Evolutionary conservation across 2,888 invertebrate genomes (phyloP).

Genomic region (Alviniconcha strummeri): DNA sequence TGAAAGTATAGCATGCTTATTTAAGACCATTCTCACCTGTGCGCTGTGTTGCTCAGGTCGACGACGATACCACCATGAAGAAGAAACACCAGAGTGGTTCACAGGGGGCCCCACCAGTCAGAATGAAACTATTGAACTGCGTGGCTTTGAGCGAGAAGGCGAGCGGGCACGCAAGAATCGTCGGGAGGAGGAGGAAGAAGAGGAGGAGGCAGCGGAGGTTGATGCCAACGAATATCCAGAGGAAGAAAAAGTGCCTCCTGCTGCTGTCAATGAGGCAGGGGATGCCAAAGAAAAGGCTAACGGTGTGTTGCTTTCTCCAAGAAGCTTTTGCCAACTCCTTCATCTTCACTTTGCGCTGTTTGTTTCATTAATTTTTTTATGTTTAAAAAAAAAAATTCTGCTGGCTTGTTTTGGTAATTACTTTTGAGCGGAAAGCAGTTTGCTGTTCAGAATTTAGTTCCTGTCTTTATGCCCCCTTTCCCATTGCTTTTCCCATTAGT

Average conservation of each 20-base stretch:
- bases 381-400: too few species aligned
- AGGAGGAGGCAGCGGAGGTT: conserved; percentile 27
- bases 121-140: conserved; percentile 92
- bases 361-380: too few species aligned
- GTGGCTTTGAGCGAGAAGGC: conserved; percentile 85
- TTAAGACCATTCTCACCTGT: too few species aligned
- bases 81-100: conserved; percentile 92
- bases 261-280: conserved; percentile 17
- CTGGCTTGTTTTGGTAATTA: too few species aligned
- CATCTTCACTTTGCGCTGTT: too few species aligned
- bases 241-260: conserved; percentile 7
- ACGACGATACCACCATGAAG: conserved; percentile 36
- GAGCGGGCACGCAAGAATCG: conserved; percentile 31
- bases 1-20: too few species aligned
- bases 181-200: conserved; percentile 33
- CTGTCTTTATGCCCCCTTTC: too few species aligned
- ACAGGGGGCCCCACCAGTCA: conserved; percentile 91
- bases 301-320: neutral
- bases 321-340: too few species aligned
- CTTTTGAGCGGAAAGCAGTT: too few species aligned
- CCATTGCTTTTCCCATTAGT: too few species aligned
- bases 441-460: too few species aligned
- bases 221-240: conserved; percentile 3
- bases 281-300: conserved; percentile 19
- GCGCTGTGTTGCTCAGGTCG: conserved; percentile 35